Evolutionary conservation across 2,797 vertebrate genomes (phyloP).

Genomic region (Lutjanus campechanus): DNA sequence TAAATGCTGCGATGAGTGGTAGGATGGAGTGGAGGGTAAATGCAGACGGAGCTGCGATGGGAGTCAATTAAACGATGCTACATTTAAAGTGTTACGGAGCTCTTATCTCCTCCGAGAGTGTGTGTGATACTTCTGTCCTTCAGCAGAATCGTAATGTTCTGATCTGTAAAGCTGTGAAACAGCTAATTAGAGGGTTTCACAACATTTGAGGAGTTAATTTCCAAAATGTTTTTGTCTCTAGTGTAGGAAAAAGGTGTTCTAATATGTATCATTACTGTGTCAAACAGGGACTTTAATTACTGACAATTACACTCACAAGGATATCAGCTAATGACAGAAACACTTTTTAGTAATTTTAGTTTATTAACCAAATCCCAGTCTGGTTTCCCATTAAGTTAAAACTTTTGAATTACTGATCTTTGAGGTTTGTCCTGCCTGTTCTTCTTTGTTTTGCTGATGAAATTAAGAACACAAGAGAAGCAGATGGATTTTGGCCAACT

Average conservation of each 20-base stretch:
- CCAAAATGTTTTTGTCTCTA: conserved; percentile 5
- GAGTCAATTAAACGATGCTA: background rate
- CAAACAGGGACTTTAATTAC: background rate
- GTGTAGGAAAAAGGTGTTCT: background rate
- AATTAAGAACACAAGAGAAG: background rate
- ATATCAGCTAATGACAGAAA: background rate
- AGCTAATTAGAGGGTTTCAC: conserved; percentile 31
- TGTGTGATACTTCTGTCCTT: background rate
- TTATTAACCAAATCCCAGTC: background rate
- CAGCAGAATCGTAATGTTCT: background rate
- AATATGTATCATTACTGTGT: background rate
- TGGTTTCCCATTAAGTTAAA: background rate
- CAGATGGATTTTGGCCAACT: too few relatives aligned
- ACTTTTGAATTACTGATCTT: background rate
- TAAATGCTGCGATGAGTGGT: background rate
- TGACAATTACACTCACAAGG: background rate
- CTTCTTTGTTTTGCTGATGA: background rate
- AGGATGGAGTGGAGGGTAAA: background rate
- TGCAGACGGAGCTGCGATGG: background rate
- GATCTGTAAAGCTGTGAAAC: background rate
- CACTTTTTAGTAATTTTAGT: background rate
- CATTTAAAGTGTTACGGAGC: too few relatives aligned
- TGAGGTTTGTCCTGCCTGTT: fast-evolving
- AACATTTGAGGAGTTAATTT: conserved; percentile 11
- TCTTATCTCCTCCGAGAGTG: fast-evolving